phyloP scores from a whole-genome alignment of 2,888 invertebrate species.

The Heliconius hortense region DNA sequence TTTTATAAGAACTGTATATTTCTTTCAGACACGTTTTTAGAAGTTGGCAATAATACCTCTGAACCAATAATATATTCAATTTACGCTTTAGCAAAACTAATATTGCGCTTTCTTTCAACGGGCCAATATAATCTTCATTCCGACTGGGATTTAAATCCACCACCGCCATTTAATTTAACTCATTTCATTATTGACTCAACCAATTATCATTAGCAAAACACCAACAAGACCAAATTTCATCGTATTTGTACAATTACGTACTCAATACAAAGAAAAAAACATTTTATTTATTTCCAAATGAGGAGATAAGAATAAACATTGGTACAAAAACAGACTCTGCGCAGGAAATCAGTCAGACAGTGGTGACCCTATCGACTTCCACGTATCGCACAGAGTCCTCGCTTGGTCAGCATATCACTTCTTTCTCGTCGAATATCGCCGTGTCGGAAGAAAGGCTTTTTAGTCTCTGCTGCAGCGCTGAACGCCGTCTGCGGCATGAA shows the following conservation, averaged over 20 bases:
- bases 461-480: slow-evolving; percentile 89
- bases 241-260: neutral
- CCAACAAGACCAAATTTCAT: neutral
- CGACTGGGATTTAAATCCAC: neutral
- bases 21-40: neutral
- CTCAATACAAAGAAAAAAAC: slow-evolving; percentile 6
- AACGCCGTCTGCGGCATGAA: slow-evolving; percentile 86
- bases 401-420: slow-evolving; percentile 97
- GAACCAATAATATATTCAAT: neutral
- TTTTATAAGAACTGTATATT: no score
- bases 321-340: slow-evolving; percentile 60
- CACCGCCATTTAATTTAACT: neutral
- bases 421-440: slow-evolving; percentile 92
- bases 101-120: neutral
- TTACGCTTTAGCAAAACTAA: neutral
- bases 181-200: neutral
- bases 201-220: neutral
- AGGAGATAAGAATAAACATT: slow-evolving; percentile 36
- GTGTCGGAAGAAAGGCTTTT: slow-evolving; percentile 92
- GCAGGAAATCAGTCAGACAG: slow-evolving; percentile 87
- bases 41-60: neutral
- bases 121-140: neutral
- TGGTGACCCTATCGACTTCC: slow-evolving; percentile 94
- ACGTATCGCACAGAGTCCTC: slow-evolving; percentile 97
- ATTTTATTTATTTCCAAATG: slow-evolving; percentile 11